Base-by-base conservation (phyloP, 1,140 invertebrate species). In the Pseudomyrmex cubaensis region DNA sequence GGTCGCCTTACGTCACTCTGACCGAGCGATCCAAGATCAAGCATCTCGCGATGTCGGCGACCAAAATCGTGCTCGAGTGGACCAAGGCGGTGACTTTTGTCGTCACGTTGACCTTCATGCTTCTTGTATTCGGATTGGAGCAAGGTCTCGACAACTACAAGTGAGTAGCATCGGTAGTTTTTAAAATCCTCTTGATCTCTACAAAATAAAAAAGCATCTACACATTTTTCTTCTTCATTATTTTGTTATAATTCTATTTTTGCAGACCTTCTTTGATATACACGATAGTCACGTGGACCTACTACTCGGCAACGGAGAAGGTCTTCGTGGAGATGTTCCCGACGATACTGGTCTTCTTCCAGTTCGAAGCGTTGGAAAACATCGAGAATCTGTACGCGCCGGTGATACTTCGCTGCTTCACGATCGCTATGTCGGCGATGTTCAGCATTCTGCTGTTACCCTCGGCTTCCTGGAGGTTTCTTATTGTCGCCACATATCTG, bases 71-170 rank as follows among this genome's bases (percentile, higher is more conserved):
- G 8, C 94, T 97, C 15, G 97, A 97, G 93, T 97, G 97, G 96
- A 97, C 97, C 8, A 97, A 97, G 94, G 97, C 96, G 0, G 96
- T 97, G 22, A 97, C 97, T 1, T 97, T 97, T 89, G 95, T 97
- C 35, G 96, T 97, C 35, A 97, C 97, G 4, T 94, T 97, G n/a
- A 97, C 96, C 1, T 97, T 97, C 90, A 96, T 97, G 94, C 94
- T 97, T 4, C 93, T 97, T 0, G 96, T 97, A 0, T 96, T 97
- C 74, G 96, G 96, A 15, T 91, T 97, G 50, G 96, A 97, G 91
- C 96, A 97, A 93, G 97, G 97, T 0, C 92, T 97, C 50, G 95
- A 97, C 76, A 95, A 97, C 90, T 97, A 97, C 91, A 95, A 95
- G 86, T 93, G 59, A 88, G 89, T 83, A 74, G 67, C 46, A 7